Evolutionary conservation across 2,888 invertebrate genomes (phyloP).

Genomic region (Pandemis corylana): DNA sequence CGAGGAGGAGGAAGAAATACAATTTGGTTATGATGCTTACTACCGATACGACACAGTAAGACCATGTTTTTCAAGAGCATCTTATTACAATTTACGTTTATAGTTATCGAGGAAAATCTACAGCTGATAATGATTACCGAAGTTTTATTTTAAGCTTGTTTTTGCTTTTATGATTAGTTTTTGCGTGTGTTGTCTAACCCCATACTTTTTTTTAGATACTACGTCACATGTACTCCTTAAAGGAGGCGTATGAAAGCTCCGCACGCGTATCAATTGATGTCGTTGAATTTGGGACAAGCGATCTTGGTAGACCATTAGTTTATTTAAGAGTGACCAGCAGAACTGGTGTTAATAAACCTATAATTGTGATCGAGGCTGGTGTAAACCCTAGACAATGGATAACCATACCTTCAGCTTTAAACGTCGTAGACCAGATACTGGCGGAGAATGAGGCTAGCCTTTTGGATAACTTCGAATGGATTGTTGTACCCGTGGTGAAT

Average conservation of each 20-base stretch:
- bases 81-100: too few species aligned
- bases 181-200: background rate
- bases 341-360: slow-evolving; percentile 67
- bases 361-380: slow-evolving; percentile 85
- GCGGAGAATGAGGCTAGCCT: slow-evolving; percentile 71
- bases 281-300: slow-evolving; percentile 60
- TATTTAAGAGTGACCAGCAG: slow-evolving; percentile 79
- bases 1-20: slow-evolving; percentile 10
- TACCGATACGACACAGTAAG: slow-evolving; percentile 67
- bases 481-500: slow-evolving; percentile 88
- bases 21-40: slow-evolving; percentile 61
- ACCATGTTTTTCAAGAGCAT: slow-evolving; percentile 5
- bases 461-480: slow-evolving; percentile 86
- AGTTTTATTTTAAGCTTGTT: background rate
- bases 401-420: slow-evolving; percentile 87
- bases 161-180: background rate
- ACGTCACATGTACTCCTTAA: slow-evolving; percentile 54
- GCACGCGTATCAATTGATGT: slow-evolving; percentile 54
- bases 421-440: slow-evolving; percentile 85
- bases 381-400: slow-evolving; percentile 90
- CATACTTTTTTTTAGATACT: slow-evolving; percentile 61
- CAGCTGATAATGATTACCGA: too few species aligned
- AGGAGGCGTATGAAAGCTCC: slow-evolving; percentile 51
- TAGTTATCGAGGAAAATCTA: too few species aligned
- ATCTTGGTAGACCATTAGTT: slow-evolving; percentile 61